Base-by-base conservation (phyloP, 1,140 invertebrate species). In the Philopotamus ludificatus region DNA sequence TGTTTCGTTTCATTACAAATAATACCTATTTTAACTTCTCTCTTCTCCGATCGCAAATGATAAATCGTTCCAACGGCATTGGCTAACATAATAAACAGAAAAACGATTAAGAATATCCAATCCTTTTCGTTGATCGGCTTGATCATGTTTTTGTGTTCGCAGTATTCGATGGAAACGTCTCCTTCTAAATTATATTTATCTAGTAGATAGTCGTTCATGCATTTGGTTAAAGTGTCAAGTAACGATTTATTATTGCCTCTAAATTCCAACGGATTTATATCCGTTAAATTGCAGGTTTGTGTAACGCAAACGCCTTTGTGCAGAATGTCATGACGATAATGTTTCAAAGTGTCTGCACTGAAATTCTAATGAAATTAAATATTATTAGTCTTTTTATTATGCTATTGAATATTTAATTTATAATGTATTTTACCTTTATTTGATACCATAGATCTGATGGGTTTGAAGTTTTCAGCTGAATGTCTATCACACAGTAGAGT, bases 301-400 rank as follows among this genome's bases (percentile, higher is more conserved):
- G 70, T 75, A 3, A 83, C 66, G 67, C 83, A 84, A 0, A 83
- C 71, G 1, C 77, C 83, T 70, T 80, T 71, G 21, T 83, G 79
- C 18, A 84, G 67, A 65, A 74, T 76, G 72, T 82, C 82, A 70
- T 83, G 81, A 9, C 81, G 77, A 66, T 74, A 84, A 50, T 81
- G 76, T 70, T 81, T 81, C n/a, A 76, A 72, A 1, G 63, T 73
- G 65, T 81, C 64, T 4, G 65, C 68, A 16, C 79, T 80, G 26
- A 80, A 76, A 53, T 70, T 73, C 79, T 80, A 68, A 55, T 73
- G 73, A 22, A n/a, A 53, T 26, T 15, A 59, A 10, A 28, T 28
- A n/a, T 49, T 25, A 20, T 1, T 25, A n/a, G n/a, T n/a, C n/a
- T n/a, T n/a, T n/a, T n/a, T n/a, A n/a, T n/a, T n/a, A n/a, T n/a